Conservation (phyloP, 2,797 vertebrate genomes). For the Sebastiscus tertius region DNA sequence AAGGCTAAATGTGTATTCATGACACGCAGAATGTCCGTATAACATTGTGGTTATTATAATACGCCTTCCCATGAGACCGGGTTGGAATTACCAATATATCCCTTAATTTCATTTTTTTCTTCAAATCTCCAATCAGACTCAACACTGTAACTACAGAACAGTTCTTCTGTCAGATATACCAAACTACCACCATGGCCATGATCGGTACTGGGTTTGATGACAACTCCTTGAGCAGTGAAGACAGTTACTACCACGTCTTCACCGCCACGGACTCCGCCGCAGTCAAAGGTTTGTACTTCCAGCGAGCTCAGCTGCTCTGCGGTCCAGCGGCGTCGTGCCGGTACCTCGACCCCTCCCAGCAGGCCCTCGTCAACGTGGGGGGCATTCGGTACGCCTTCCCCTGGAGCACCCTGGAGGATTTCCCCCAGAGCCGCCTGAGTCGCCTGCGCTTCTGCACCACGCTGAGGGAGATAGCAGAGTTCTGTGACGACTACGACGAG, state of each 20-base stretch:
- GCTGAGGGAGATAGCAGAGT: conserved; percentile 83
- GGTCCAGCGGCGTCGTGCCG: conserved; percentile 44
- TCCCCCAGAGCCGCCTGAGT: conserved; percentile 88
- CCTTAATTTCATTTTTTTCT: not conserved
- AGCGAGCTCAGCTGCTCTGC: conserved; percentile 78
- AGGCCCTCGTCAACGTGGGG: conserved; percentile 90
- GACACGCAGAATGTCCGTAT: too few relatives aligned
- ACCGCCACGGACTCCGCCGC: conserved; percentile 73
- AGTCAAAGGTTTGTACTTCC: conserved; percentile 88
- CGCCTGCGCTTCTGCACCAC: conserved; percentile 85
- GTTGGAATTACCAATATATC: not conserved
- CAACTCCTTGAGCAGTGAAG: conserved; percentile 76
- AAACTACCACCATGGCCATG: conserved; percentile 80
- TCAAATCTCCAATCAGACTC: not conserved
- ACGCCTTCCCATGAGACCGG: too few relatives aligned
- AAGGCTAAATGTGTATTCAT: too few relatives aligned
- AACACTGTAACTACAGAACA: not conserved
- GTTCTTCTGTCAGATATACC: not conserved
- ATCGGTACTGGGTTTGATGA: conserved; percentile 83
- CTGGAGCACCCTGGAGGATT: conserved; percentile 91
- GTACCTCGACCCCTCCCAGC: conserved; percentile 70
- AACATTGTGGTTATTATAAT: too few relatives aligned
- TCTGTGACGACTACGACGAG: conserved; percentile 92
- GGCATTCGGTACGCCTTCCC: conserved; percentile 88
- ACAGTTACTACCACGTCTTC: conserved; percentile 78